phyloP scores from a whole-genome alignment of 2,888 invertebrate genomes.

The Drosophila conformis region DNA sequence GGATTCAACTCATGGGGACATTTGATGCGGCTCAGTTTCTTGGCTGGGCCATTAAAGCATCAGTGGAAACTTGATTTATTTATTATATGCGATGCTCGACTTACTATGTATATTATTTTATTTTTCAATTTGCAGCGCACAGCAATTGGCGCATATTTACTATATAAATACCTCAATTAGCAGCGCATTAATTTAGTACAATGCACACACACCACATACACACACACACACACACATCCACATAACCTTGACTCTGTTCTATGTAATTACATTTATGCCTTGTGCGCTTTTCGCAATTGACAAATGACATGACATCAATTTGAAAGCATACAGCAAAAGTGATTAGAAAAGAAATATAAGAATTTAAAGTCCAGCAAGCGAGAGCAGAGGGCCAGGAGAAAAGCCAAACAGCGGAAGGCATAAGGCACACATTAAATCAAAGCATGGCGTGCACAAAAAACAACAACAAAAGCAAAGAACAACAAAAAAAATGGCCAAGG shows the following conservation, averaged over 20 bases:
- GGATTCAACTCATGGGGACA: conserved; percentile 16
- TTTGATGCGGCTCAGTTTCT: conserved; percentile 28
- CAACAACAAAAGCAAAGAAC: neutral
- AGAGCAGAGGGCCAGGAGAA: conserved; percentile 33
- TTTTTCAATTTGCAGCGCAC: conserved; percentile 41
- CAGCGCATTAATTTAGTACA: conserved; percentile 55
- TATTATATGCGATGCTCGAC: conserved; percentile 21
- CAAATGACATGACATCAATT: conserved; percentile 71
- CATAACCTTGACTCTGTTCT: conserved; percentile 6
- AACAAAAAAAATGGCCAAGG: conserved; percentile 66
- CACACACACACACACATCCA: neutral
- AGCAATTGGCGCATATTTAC: conserved; percentile 61
- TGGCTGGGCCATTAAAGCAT: conserved; percentile 40
- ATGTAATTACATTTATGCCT: conserved; percentile 54
- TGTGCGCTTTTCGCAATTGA: conserved; percentile 57
- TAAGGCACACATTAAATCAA: conserved; percentile 54
- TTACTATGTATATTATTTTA: conserved; percentile 35
- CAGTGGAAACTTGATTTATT: conserved; percentile 49
- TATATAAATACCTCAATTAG: conserved; percentile 70
- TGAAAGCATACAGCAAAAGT: conserved; percentile 26
- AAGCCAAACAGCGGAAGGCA: conserved; percentile 40
- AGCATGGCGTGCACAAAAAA: conserved; percentile 63
- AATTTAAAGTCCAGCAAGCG: conserved; percentile 33
- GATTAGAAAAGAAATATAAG: conserved; percentile 37
- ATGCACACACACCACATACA: conserved; percentile 3